These are phyloP conservation scores for Cerceris ruficornis DNA, from an alignment of 2,888 invertebrate species.

Conservation along the genomic window DNA sequence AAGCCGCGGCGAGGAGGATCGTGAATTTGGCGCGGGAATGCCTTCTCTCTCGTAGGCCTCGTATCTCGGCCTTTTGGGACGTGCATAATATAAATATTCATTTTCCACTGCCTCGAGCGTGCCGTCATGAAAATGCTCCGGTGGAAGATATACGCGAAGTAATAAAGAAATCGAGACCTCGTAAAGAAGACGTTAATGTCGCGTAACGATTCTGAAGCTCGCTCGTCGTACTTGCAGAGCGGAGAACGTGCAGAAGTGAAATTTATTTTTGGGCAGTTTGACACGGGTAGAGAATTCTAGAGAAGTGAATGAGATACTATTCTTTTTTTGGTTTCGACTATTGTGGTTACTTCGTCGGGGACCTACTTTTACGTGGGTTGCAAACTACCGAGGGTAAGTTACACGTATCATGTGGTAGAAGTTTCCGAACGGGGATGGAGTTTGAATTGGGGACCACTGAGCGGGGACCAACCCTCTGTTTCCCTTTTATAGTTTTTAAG, in stretches of 20 bases:
- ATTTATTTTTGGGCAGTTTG: conserved; percentile 17
- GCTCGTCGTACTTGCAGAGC: conserved; percentile 2
- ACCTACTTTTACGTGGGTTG: too few species aligned
- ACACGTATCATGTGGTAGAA: too few species aligned
- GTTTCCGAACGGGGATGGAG: too few species aligned
- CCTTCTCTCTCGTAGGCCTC: conserved; percentile 23
- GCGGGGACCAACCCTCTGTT: too few species aligned
- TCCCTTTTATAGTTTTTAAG: too few species aligned
- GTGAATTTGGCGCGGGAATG: conserved; percentile 52
- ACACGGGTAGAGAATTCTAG: not conserved
- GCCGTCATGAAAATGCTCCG: conserved; percentile 11
- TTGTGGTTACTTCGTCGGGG: too few species aligned
- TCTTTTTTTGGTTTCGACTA: too few species aligned
- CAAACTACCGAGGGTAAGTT: too few species aligned
- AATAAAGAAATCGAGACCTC: conserved; percentile 51
- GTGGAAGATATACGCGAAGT: conserved; percentile 4
- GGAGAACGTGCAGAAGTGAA: conserved; percentile 4
- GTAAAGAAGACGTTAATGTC: conserved; percentile 47
- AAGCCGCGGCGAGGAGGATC: conserved; percentile 35
- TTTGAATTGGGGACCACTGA: too few species aligned
- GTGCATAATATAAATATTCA: conserved; percentile 57
- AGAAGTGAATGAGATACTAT: too few species aligned
- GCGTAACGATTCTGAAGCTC: conserved; percentile 25
- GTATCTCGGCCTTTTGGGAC: conserved; percentile 23
- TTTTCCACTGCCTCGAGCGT: conserved; percentile 23